A percentile compares a stretch with the other conserved stretches of the same genome.
Conservation (phyloP, 1,140 invertebrate genomes). For the Drosophila lacteicornis region DNA sequence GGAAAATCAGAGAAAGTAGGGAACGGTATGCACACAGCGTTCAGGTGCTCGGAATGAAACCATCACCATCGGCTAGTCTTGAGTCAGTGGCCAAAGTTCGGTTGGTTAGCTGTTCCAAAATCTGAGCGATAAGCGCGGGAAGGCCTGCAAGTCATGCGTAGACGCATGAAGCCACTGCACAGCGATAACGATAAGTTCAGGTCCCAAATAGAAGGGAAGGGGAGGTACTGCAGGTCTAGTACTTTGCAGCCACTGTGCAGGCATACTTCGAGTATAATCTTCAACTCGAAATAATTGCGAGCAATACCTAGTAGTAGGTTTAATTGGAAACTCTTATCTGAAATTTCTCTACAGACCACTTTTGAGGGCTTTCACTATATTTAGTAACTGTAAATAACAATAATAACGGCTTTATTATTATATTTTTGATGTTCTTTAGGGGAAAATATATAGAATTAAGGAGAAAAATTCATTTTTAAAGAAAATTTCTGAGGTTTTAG, state of each 20-base stretch:
- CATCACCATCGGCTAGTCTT: slow-evolving; percentile 6
- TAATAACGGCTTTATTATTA: not conserved
- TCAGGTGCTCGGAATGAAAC: slow-evolving; percentile 8
- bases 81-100: slow-evolving; percentile 38
- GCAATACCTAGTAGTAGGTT: not conserved
- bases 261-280: not conserved
- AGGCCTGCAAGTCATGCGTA: slow-evolving; percentile 26
- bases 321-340: slow-evolving; percentile 1
- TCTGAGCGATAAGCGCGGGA: slow-evolving; percentile 13
- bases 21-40: not conserved
- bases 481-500: no score
- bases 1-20: no score
- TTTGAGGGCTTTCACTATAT: not conserved
- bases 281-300: slow-evolving; percentile 1
- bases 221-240: slow-evolving; percentile 4
- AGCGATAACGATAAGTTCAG: slow-evolving; percentile 26
- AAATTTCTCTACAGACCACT: slow-evolving; percentile 1
- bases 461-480: no score
- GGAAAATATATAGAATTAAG: no score
- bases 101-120: slow-evolving; percentile 1
- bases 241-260: slow-evolving; percentile 19
- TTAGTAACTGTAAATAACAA: not conserved
- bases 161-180: slow-evolving; percentile 36
- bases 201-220: no score
- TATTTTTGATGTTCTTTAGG: not conserved